These are phyloP conservation scores for Anguilla rostrata DNA, from an alignment of 2,113 vertebrate genomes.

Conservation along the genomic window DNA sequence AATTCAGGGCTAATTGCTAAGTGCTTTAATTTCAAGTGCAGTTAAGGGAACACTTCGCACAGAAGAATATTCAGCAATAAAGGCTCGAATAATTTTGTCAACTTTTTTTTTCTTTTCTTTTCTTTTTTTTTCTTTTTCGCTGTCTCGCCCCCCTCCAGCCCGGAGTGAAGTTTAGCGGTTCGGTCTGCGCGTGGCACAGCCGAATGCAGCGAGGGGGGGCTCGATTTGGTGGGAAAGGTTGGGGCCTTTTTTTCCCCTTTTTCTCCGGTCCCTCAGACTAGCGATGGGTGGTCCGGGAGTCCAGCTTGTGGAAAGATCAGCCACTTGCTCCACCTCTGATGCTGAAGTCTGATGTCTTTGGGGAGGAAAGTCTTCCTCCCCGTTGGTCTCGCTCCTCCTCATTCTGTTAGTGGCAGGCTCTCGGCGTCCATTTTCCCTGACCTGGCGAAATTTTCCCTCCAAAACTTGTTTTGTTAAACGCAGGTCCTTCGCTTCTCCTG, in stretches of 20 bases:
- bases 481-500: conserved; percentile 41
- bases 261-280: conserved; percentile 4
- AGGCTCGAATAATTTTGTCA: conserved; percentile 42
- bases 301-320: conserved; percentile 72
- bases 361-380: conserved; percentile 55
- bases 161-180: conserved; percentile 29
- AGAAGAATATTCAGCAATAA: conserved; percentile 52
- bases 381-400: conserved; percentile 59
- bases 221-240: not conserved
- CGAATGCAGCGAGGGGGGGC: not conserved
- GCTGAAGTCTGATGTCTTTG: conserved; percentile 45
- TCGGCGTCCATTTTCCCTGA: conserved; percentile 28
- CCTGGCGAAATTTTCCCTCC: conserved; percentile 57
- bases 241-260: not conserved
- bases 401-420: conserved; percentile 40
- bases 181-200: not conserved
- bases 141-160: conserved; percentile 34
- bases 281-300: conserved; percentile 63
- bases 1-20: conserved; percentile 54
- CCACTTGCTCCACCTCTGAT: conserved; percentile 58
- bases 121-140: conserved; percentile 23
- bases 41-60: conserved; percentile 49
- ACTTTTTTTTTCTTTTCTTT: too few species aligned
- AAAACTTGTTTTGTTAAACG: conserved; percentile 68
- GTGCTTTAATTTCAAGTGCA: conserved; percentile 58